Conservation (phyloP, 2,888 invertebrate species). For the Drosophila fungiperda region DNA sequence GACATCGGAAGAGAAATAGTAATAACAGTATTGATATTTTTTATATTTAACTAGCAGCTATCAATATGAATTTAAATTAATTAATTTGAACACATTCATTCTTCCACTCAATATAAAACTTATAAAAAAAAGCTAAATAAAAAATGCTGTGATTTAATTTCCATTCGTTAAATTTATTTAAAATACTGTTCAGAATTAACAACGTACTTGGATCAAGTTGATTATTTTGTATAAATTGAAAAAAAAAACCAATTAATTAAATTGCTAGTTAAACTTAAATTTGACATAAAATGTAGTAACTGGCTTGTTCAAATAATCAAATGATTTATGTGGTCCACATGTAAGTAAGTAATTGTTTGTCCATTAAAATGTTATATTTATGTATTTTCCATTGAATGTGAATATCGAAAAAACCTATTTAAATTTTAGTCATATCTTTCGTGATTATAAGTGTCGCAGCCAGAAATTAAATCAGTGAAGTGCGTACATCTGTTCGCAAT, state of each 20-base stretch:
- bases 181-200: too few species aligned
- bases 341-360: not conserved
- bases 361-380: too few species aligned
- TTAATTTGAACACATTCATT: not conserved
- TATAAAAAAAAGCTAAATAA: not conserved
- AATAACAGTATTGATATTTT: not conserved
- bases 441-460: constrained; percentile 13
- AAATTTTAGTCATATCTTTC: not conserved
- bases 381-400: not conserved
- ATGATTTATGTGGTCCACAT: not conserved
- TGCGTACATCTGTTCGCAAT: constrained; percentile 35
- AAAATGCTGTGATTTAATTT: not conserved
- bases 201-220: too few species aligned
- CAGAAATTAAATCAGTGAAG: constrained; percentile 27
- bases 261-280: not conserved
- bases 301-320: too few species aligned
- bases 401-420: not conserved
- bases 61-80: not conserved
- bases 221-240: too few species aligned
- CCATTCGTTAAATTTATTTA: too few species aligned
- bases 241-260: not conserved
- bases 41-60: not conserved
- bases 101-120: not conserved
- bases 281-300: too few species aligned
- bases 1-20: not conserved